Conservation (phyloP, 2,113 vertebrate species). For the Notarius lentiginosus region DNA sequence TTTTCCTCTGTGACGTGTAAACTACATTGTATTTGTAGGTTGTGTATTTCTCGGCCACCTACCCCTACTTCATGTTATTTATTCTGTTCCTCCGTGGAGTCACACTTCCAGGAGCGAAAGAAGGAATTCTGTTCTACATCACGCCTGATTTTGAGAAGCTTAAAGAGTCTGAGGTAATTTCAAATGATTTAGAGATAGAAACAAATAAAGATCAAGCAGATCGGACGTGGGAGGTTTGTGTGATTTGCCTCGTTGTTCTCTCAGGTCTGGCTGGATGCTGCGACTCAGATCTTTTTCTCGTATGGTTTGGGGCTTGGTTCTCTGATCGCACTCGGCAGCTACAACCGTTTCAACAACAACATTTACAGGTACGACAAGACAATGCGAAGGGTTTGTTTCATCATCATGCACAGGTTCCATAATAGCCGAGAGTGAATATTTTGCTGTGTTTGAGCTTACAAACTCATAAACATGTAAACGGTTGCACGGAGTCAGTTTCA, state of each 20-base stretch:
- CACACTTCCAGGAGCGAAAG: conserved; percentile 90
- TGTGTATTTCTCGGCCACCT: conserved; percentile 98
- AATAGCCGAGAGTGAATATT: neutral
- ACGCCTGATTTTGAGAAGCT: conserved; percentile 96
- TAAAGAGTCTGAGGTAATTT: conserved; percentile 91
- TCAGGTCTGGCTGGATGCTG: conserved; percentile 98
- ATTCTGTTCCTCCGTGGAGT: conserved; percentile 97
- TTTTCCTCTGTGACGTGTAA: neutral
- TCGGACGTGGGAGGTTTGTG: neutral
- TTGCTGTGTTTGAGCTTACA: neutral
- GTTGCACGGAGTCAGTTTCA: neutral
- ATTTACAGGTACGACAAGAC: conserved; percentile 85
- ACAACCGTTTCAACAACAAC: conserved; percentile 97
- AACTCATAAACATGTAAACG: neutral
- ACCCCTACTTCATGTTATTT: conserved; percentile 96
- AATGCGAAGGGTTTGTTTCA: neutral
- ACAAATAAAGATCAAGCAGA: neutral
- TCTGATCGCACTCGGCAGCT: conserved; percentile 96
- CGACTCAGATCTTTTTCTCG: conserved; percentile 99
- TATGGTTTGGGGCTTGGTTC: conserved; percentile 96
- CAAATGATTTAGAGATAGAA: neutral
- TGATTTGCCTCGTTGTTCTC: neutral
- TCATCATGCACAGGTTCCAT: neutral
- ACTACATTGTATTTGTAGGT: conserved; percentile 73
- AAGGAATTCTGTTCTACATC: conserved; percentile 95